Conservation (phyloP, 2,113 vertebrate genomes). For the Microtus montanus region DNA sequence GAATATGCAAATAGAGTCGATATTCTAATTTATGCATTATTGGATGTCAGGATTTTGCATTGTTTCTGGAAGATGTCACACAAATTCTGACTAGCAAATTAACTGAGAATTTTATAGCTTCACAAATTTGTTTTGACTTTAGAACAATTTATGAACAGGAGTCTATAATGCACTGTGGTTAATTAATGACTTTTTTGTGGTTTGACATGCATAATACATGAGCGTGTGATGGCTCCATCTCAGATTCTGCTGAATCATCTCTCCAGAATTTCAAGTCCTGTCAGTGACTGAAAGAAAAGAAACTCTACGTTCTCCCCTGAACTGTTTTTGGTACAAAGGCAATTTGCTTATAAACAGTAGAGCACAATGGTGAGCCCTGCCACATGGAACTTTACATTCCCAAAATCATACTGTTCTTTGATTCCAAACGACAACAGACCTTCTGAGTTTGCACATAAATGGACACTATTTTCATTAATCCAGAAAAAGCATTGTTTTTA, state of each 20-base stretch:
- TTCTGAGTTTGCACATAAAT: background rate
- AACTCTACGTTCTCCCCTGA: background rate
- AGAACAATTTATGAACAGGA: slow-evolving; percentile 61
- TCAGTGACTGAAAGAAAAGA: background rate
- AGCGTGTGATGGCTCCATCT: slow-evolving; percentile 16
- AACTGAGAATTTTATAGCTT: slow-evolving; percentile 59
- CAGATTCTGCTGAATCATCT: slow-evolving; percentile 8
- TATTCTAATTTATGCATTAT: slow-evolving; percentile 29
- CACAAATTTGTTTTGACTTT: slow-evolving; percentile 66
- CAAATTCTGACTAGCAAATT: slow-evolving; percentile 49
- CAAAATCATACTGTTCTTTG: background rate
- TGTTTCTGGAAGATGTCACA: slow-evolving; percentile 41
- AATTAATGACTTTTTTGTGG: slow-evolving; percentile 65
- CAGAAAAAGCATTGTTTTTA: background rate
- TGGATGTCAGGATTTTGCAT: slow-evolving; percentile 11
- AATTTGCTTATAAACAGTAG: background rate
- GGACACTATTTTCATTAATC: background rate
- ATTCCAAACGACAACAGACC: background rate
- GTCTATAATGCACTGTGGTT: slow-evolving; percentile 46
- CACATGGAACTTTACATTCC: background rate
- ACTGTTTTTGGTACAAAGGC: background rate
- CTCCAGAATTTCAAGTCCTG: slow-evolving; percentile 20
- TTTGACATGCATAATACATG: slow-evolving; percentile 61
- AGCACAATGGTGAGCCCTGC: background rate
- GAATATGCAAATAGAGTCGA: slow-evolving; percentile 17